These are phyloP conservation scores for Pitangus sulphuratus DNA, from an alignment of 2,797 vertebrate genomes.

Conservation along the genomic window DNA sequence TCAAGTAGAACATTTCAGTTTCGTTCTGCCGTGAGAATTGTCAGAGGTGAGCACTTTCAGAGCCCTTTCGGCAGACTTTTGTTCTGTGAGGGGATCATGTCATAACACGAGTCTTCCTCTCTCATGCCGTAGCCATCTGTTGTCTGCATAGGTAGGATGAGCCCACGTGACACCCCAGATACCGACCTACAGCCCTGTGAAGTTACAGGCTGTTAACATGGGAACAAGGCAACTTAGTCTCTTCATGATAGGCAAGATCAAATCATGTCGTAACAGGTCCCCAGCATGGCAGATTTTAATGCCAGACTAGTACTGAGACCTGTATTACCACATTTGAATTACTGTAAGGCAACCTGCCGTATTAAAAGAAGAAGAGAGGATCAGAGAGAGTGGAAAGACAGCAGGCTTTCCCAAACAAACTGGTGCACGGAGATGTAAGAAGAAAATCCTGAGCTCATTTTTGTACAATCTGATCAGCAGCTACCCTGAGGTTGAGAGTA, in stretches of 20 bases:
- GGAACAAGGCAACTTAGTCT: conserved; percentile 24
- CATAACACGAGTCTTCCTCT: conserved; percentile 16
- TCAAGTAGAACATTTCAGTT: neutral
- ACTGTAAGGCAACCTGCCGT: neutral
- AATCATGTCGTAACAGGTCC: conserved; percentile 4
- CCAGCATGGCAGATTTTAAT: neutral
- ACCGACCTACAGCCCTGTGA: neutral
- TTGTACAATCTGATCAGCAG: neutral
- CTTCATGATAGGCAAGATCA: conserved; percentile 16
- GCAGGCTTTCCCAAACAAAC: neutral
- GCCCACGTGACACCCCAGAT: neutral
- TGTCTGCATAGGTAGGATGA: neutral
- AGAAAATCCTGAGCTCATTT: neutral
- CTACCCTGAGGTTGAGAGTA: neutral
- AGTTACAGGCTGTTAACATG: conserved; percentile 26
- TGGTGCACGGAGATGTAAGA: neutral
- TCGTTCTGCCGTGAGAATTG: accelerated
- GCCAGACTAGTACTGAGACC: neutral
- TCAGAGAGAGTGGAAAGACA: neutral
- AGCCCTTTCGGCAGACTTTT: neutral
- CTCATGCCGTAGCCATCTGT: neutral
- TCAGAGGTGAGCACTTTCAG: neutral
- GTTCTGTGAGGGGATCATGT: conserved; percentile 1
- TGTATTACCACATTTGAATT: neutral
- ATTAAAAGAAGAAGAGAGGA: neutral